phyloP scores from a whole-genome alignment of 2,113 vertebrate species.

The Bubo blakistoni region DNA sequence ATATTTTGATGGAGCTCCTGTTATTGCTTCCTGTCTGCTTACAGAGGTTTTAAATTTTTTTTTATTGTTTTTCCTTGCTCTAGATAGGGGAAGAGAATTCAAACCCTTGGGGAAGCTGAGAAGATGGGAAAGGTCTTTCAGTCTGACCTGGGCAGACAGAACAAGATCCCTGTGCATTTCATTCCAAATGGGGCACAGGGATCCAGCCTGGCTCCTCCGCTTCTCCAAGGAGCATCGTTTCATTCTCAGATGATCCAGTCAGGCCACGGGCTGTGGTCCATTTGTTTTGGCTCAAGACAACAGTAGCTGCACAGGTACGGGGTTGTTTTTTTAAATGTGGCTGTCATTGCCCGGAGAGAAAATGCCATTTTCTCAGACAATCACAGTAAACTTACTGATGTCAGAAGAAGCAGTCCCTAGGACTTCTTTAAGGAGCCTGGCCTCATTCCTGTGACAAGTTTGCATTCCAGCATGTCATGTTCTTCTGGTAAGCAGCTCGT shows the following conservation, averaged over 20 bases:
- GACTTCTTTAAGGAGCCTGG: not conserved
- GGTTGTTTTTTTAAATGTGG: not conserved
- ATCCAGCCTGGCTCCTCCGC: not conserved
- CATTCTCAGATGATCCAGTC: not conserved
- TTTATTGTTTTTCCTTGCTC: not conserved
- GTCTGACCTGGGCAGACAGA: fast-evolving
- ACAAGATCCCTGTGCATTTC: not conserved
- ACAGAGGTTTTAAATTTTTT: not conserved
- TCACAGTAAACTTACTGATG: not conserved
- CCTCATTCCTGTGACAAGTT: not conserved
- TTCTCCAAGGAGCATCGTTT: not conserved
- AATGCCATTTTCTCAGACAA: not conserved
- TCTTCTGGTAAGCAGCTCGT: not conserved
- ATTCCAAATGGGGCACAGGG: not conserved
- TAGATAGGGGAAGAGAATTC: not conserved
- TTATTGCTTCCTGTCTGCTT: not conserved
- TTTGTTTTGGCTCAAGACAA: not conserved
- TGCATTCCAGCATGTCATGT: not conserved
- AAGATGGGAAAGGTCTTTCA: not conserved
- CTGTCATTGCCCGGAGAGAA: not conserved
- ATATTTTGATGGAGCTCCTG: not conserved
- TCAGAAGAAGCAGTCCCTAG: not conserved
- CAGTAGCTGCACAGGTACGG: not conserved
- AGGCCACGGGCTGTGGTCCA: not conserved
- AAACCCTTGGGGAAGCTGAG: not conserved